Evolutionary conservation across 2,113 vertebrate genomes (phyloP), one percentile per base, ranked within the genome.

Genomic region (Chamaea fasciata): DNA sequence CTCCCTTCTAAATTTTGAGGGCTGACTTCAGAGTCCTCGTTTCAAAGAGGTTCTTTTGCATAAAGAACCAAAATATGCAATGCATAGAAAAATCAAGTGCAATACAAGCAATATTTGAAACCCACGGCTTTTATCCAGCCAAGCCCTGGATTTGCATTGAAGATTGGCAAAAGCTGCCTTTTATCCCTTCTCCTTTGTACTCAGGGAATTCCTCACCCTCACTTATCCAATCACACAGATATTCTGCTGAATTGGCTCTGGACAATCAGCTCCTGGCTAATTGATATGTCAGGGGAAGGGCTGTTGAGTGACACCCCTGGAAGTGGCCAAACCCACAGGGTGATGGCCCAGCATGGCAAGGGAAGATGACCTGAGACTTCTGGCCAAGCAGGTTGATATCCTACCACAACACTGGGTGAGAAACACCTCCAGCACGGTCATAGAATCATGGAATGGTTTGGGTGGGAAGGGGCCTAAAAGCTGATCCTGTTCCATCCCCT

Each of bases 41-140:
- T 91, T 94, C 87, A 75, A 89, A 95, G 74, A 74, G 8, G 6
- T 31, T 82, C 35, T 75, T 92, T 68, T 87, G 65, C 65, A 63
- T 87, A 67, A 78, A 33, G 69, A 84, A 37, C 28, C 49, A 73
- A 90, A 90, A 68, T 44, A 47, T 13, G 41, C 70, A 81, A n/a
- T 31, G 46, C 44, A 49, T 6, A 57, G 73, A 47, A 59, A 87
- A 84, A 10, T 11, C 60, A 37, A 64, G 19, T 22, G 17, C 17
- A 53, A 41, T 56, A 47, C 16, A 70, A 78, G 37, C 3, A 83
- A 42, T 26, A 62, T 53, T 28, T 80, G 52, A 65, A 93, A 62
- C n/a, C 5, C 17, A 7, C 17, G 0, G 0, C 49, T 71, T 89
- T 94, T 59, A 63, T 77, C 30, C 41, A 86, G 63, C 27, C 39